Conservation (phyloP, 2,888 invertebrate species). For the Tenthredo mesomela region DNA sequence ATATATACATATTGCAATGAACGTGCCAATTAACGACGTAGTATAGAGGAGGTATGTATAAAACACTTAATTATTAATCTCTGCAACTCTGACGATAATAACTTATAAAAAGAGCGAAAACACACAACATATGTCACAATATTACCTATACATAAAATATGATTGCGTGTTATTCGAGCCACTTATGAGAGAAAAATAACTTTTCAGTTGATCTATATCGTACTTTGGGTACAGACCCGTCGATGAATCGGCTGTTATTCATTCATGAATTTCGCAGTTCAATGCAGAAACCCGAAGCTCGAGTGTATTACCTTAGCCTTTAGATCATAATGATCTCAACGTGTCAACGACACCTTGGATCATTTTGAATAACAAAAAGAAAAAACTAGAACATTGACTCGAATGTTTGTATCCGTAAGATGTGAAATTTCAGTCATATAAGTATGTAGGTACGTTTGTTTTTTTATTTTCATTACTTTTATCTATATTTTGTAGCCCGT, state of each 20-base stretch:
- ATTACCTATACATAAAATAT: neutral
- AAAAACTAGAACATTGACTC: neutral
- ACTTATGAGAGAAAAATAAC: neutral
- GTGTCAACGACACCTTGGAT: neutral
- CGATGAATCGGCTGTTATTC: too few species aligned
- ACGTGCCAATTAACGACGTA: neutral
- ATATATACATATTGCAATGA: neutral
- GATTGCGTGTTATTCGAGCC: neutral
- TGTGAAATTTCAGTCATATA: neutral
- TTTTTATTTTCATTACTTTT: neutral
- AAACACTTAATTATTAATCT: neutral
- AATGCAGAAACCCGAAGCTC: neutral
- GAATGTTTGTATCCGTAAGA: neutral
- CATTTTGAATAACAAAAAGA: neutral
- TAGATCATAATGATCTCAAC: neutral
- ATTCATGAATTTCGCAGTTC: neutral
- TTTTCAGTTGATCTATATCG: neutral
- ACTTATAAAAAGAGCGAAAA: neutral
- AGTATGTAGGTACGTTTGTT: neutral
- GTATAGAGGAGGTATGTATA: neutral
- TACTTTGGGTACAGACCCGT: neutral
- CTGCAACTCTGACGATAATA: neutral
- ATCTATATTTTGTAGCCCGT: neutral
- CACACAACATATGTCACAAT: neutral
- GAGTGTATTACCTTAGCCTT: neutral